Conservation (phyloP, 2,888 invertebrate species). For the Acanthosoma haemorrhoidale region DNA sequence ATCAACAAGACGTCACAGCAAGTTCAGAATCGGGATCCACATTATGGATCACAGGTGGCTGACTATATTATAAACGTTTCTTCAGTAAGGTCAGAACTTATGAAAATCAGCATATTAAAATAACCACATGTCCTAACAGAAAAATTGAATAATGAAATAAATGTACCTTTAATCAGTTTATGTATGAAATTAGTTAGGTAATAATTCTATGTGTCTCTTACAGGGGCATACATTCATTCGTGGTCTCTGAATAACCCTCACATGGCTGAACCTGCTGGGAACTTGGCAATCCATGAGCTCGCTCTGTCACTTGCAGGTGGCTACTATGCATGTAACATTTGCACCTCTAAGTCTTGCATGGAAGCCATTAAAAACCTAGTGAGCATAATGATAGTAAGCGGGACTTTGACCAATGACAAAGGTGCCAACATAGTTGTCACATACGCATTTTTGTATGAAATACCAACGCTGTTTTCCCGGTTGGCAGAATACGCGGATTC, state of each 20-base stretch:
- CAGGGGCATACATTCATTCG: neutral
- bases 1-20: no score
- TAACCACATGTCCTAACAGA: no score
- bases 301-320: neutral
- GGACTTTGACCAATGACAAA: neutral
- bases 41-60: no score
- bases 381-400: neutral
- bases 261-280: neutral
- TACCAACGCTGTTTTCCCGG: neutral
- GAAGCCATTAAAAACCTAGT: neutral
- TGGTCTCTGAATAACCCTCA: neutral
- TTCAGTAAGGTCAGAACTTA: no score
- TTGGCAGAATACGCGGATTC: neutral
- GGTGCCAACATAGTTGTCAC: neutral
- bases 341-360: neutral
- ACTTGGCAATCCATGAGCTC: neutral
- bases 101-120: no score
- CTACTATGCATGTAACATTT: neutral
- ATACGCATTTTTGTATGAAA: neutral
- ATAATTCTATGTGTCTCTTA: no score
- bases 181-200: no score
- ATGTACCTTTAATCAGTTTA: no score
- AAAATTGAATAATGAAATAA: no score
- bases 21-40: no score
- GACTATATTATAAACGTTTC: no score